A percentile compares a stretch with the other conserved stretches of the same genome.
Conservation (phyloP, 2,113 vertebrate species). For the Podarcis raffonei region DNA sequence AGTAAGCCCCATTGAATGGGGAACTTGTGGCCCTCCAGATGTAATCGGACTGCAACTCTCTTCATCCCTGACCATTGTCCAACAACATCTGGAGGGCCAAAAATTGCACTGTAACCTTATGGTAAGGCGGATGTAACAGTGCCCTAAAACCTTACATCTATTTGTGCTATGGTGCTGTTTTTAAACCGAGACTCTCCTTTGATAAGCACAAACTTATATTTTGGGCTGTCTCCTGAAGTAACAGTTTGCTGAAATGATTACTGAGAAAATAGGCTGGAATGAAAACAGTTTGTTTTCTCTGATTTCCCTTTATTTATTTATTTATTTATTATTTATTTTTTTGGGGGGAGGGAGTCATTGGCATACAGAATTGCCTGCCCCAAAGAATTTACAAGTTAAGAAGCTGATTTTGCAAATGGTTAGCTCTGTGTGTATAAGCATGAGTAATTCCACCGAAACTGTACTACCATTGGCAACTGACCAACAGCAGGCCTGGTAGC, state of each 20-base stretch:
- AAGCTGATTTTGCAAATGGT: accelerated
- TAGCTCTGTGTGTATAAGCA: background rate
- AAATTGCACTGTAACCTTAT: background rate
- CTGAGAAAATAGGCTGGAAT: background rate
- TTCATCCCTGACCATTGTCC: no score
- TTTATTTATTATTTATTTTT: no score
- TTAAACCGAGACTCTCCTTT: no score
- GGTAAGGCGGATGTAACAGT: background rate
- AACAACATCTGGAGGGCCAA: background rate
- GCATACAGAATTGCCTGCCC: accelerated
- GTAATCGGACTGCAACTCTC: no score
- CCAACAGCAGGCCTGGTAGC: background rate
- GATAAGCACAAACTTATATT: background rate
- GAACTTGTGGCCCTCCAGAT: no score
- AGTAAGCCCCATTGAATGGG: background rate
- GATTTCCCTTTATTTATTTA: no score
- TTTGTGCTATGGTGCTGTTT: background rate
- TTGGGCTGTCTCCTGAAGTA: background rate
- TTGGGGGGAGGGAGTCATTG: no score
- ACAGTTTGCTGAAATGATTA: constrained; percentile 8
- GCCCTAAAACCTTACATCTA: background rate
- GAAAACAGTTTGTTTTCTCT: background rate
- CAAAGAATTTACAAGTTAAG: accelerated
- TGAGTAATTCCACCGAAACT: background rate
- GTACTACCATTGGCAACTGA: background rate